Base-by-base conservation (phyloP, 2,888 invertebrate species). In the Melanchra persicariae region DNA sequence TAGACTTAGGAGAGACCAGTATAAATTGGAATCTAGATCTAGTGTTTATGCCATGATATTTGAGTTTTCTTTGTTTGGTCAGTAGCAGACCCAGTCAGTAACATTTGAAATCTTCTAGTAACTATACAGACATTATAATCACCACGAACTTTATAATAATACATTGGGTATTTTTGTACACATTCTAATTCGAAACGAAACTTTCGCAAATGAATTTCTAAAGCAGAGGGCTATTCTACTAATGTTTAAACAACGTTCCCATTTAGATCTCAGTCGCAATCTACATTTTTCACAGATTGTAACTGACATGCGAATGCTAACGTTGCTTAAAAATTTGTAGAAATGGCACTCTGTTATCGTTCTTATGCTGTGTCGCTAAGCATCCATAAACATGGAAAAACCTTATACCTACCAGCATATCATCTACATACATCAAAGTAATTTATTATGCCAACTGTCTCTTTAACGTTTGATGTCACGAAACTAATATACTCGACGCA, bases 1-100 rank as follows among this genome's bases (percentile, higher is more conserved):
- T 57, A 70, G 61, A 64, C 71, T 75, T 70, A 58, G 47, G 17
- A 54, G 37, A 37, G 37, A 34, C 70, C 67, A 81, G 63, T 37
- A 40, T 65, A 76, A 61, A 68, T 69, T 70, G 72, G 43, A 60
- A 70, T 61, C 58, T 51, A 54, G 55, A 57, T 51, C 62, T 26
- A 24, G 45, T 0, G 34, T 45, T 22, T 49, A 19, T n/a, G 10
- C 54, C 10, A 40, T 51, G 40, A 62, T 55, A 43, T 43, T 63
- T 10, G n/a, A 70, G 55, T 58, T 67, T 26, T 34, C 0, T 61
- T 65, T 37, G 24, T 26, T 65, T 68, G 61, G 77, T 64, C 45
- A 55, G 51, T 49, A 55, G 61, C 47, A 52, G 8, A 30, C 30
- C 30, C 3, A 30, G n/a, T n/a, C n/a, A n/a, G n/a, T n/a, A 34